Evolutionary conservation across 2,888 invertebrate genomes (phyloP), one percentile per base, ranked within the genome.

Genomic region (Buathra laborator): DNA sequence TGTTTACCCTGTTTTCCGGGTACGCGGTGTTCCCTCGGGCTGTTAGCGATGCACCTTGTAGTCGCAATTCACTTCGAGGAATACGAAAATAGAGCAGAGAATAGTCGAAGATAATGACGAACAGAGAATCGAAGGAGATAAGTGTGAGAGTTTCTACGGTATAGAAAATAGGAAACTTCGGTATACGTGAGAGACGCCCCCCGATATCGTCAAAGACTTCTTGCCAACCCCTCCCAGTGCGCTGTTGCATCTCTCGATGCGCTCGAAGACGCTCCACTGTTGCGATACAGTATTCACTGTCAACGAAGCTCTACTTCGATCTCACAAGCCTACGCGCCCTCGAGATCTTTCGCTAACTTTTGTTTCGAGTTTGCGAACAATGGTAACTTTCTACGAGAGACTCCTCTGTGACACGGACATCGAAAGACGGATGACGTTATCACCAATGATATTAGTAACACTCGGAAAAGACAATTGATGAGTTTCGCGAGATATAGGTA

Each of bases 151-250:
- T 19, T 14, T 24, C 32, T 10, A 46, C 48, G 53, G 29, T 43
- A 56, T 43, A 56, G 24, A 72, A 64, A 74, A 74, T 72, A 72
- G 83, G 83, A 83, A 83, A 79, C 83, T 83, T 71, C 66, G 59
- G 29, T 37, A 29, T 59, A 59, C 14, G 44, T 62, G 51, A 72
- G 56, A 83, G 68, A 75, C 72, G 51, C 14, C 14, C 37, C 51
- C 62, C 62, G 81, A 76, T 81, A 78, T 46, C 77, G 68, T 29
- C 29, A 32, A 32, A 32, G 67, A 70, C 59, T 74, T 64, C 83
- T 37, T 64, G 68, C 44, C 37, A 14, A 29, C 32, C 59, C 62
- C 51, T 56, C 53, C 78, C 53, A 77, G 67, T 62, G 56, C 10
- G n/a, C 64, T 62, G 37, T 37, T 46, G 68, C 68, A 64, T 74